phyloP scores from a whole-genome alignment of 2,888 invertebrate species.

The Parochlus steinenii region DNA sequence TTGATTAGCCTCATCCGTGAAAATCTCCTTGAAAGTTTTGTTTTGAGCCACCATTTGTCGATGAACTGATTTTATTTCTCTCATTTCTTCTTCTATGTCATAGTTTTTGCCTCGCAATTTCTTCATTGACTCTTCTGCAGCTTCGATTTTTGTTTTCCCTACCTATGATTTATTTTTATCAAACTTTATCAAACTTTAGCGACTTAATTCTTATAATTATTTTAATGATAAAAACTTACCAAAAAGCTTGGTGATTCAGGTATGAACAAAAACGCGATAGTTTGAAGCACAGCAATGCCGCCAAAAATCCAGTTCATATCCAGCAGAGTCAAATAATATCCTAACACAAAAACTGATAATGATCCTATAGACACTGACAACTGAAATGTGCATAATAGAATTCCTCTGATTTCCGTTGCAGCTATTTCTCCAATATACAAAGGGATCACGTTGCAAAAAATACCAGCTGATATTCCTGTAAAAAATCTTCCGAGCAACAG shows the following conservation, averaged over 20 bases:
- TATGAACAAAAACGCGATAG: not conserved
- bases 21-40: not conserved
- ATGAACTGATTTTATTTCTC: not conserved
- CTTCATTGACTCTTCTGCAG: conserved; percentile 7
- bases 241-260: conserved; percentile 6
- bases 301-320: not conserved
- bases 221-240: no score
- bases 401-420: conserved; percentile 7
- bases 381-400: conserved; percentile 3
- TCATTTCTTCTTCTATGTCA: not conserved
- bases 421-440: conserved; percentile 8
- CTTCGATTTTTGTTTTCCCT: not conserved
- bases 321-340: not conserved
- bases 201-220: no score
- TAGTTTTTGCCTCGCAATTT: not conserved
- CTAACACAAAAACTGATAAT: conserved; percentile 1
- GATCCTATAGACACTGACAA: not conserved
- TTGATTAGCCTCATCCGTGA: not conserved
- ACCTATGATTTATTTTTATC: no score
- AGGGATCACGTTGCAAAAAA: not conserved
- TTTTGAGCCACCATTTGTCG: not conserved
- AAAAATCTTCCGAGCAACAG: conserved; percentile 4
- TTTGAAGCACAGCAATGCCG: not conserved
- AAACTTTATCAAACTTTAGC: no score
- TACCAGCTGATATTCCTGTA: conserved; percentile 2